Conservation (phyloP, 2,797 vertebrate species). For the Acanthurus tractus region DNA sequence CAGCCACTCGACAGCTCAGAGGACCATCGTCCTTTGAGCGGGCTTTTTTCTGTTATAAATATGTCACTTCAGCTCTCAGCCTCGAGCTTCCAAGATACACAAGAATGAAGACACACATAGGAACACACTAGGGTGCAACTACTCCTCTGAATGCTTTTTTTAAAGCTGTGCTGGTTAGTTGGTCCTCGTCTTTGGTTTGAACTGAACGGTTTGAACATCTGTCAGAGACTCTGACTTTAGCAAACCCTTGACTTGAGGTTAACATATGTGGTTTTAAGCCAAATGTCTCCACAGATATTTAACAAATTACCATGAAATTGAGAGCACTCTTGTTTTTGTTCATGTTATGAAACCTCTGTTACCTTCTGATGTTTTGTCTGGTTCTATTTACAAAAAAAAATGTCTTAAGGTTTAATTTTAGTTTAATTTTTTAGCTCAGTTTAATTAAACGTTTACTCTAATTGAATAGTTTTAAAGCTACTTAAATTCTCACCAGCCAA, state of each 20-base stretch:
- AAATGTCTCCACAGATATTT: neutral
- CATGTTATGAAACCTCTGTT: neutral
- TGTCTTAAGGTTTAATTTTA: no score
- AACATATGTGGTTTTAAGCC: neutral
- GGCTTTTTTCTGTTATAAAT: constrained; percentile 51
- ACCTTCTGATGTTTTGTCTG: neutral
- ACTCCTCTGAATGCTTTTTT: constrained; percentile 4
- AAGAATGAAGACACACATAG: constrained; percentile 14
- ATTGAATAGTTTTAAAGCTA: no score
- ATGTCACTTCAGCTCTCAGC: constrained; percentile 49
- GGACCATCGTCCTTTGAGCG: constrained; percentile 3
- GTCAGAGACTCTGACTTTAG: neutral
- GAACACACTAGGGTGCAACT: constrained; percentile 9
- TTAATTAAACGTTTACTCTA: no score
- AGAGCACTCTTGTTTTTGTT: neutral
- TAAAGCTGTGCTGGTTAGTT: neutral
- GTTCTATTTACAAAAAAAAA: neutral
- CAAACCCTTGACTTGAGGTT: neutral
- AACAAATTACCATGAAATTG: neutral
- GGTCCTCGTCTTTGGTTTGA: neutral
- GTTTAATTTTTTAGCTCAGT: no score
- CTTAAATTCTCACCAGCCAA: no score
- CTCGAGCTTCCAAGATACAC: constrained; percentile 33
- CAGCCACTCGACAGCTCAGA: constrained; percentile 28
- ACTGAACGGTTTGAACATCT: neutral